Evolutionary conservation across 2,797 vertebrate species (phyloP).

Genomic region (Rhyacichthys aspro): DNA sequence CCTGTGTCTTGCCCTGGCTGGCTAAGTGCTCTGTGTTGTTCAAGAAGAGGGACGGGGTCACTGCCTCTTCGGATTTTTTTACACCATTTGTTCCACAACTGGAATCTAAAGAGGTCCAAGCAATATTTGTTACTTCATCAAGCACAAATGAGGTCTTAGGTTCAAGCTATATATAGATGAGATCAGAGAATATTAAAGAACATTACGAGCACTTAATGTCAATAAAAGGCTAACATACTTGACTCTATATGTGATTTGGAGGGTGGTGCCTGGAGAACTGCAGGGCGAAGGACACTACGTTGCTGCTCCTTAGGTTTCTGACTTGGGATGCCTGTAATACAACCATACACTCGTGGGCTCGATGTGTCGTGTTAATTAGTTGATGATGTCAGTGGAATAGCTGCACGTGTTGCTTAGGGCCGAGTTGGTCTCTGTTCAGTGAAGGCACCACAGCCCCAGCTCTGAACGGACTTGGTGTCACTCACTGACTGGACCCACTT

Average conservation of each 20-base stretch:
- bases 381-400: too few relatives aligned
- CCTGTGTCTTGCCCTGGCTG: conserved; percentile 71
- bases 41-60: conserved; percentile 72
- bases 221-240: conserved; percentile 76
- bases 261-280: conserved; percentile 92
- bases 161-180: background rate
- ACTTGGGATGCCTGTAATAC: conserved; percentile 91
- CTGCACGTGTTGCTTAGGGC: too few relatives aligned
- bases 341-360: conserved; percentile 31
- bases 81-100: conserved; percentile 96
- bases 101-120: conserved; percentile 79
- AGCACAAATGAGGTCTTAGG: conserved; percentile 10
- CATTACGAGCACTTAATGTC: background rate
- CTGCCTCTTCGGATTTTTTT: conserved; percentile 80
- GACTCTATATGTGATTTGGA: conserved; percentile 89
- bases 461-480: too few relatives aligned
- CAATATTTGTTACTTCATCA: background rate
- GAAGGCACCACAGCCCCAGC: too few relatives aligned
- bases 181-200: background rate
- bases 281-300: conserved; percentile 95
- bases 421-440: too few relatives aligned
- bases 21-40: conserved; percentile 82
- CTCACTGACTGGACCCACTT: too few relatives aligned
- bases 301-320: conserved; percentile 99
- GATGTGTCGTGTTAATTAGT: background rate